Evolutionary conservation across 2,888 invertebrate genomes (phyloP).

Genomic region (Xestobium rufovillosum): DNA sequence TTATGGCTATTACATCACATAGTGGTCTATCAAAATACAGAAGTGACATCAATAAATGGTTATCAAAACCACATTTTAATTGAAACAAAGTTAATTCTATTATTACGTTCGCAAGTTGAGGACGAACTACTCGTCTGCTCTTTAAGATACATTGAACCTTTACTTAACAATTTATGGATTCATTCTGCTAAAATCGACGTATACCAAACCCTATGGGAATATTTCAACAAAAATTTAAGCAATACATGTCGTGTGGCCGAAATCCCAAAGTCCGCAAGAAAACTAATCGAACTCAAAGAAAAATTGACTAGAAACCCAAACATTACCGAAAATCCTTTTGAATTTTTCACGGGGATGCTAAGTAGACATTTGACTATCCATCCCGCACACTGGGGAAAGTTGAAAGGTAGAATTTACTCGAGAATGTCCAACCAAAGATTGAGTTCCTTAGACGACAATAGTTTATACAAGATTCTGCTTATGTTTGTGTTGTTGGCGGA

Average conservation of each 20-base stretch:
- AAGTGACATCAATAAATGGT: conserved; percentile 10
- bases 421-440: conserved; percentile 38
- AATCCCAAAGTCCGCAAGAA: conserved; percentile 9
- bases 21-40: conserved; percentile 22
- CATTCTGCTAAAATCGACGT: conserved; percentile 34
- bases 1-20: conserved; percentile 32
- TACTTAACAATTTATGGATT: conserved; percentile 34
- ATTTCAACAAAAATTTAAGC: conserved; percentile 35
- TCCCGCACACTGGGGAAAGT: conserved; percentile 38
- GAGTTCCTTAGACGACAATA: conserved; percentile 33
- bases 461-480: conserved; percentile 33
- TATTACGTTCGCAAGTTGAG: conserved; percentile 12
- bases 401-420: conserved; percentile 40
- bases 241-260: conserved; percentile 12
- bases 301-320: conserved; percentile 24
- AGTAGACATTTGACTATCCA: conserved; percentile 31
- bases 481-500: conserved; percentile 32
- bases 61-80: too few species aligned
- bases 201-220: conserved; percentile 38
- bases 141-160: conserved; percentile 29
- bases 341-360: conserved; percentile 35
- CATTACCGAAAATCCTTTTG: conserved; percentile 32
- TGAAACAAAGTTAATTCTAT: too few species aligned
- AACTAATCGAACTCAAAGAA: conserved; percentile 27
- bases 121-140: conserved; percentile 19